These are phyloP conservation scores for Drosophila ezoana DNA, from an alignment of 2,888 invertebrate species.

Conservation along the genomic window DNA sequence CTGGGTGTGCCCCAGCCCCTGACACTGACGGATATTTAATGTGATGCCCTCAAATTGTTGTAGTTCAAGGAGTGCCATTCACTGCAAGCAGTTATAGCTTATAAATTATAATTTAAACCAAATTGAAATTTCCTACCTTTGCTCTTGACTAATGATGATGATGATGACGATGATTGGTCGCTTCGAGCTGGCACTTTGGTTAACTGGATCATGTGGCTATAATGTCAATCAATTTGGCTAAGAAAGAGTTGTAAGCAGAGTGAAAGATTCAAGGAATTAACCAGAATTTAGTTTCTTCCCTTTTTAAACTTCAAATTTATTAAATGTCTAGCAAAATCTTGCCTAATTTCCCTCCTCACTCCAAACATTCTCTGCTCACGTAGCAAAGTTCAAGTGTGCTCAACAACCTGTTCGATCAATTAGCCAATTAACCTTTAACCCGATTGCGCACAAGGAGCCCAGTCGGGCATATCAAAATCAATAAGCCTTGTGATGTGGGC, in stretches of 20 bases:
- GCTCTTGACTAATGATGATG: slow-evolving; percentile 41
- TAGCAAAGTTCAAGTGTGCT: slow-evolving; percentile 39
- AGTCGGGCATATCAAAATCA: slow-evolving; percentile 55
- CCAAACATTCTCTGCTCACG: neutral
- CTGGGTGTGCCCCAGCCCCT: slow-evolving; percentile 43
- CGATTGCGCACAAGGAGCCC: slow-evolving; percentile 29
- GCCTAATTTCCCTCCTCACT: neutral
- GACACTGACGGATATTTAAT: slow-evolving; percentile 55
- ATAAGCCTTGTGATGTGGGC: slow-evolving; percentile 60
- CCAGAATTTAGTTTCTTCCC: too few relatives aligned
- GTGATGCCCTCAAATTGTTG: slow-evolving; percentile 35
- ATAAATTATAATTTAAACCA: slow-evolving; percentile 43
- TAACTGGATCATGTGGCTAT: slow-evolving; percentile 19
- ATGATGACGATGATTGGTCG: slow-evolving; percentile 23
- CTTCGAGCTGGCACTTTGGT: slow-evolving; percentile 11
- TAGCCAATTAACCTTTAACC: slow-evolving; percentile 69
- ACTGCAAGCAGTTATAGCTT: too few relatives aligned
- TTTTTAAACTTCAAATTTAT: too few relatives aligned
- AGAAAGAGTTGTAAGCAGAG: too few relatives aligned
- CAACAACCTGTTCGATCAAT: slow-evolving; percentile 61
- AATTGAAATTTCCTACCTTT: slow-evolving; percentile 36
- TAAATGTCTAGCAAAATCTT: too few relatives aligned
- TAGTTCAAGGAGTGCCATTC: slow-evolving; percentile 39
- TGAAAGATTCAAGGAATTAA: too few relatives aligned
- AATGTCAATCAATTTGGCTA: neutral